Evolutionary conservation across 1,140 invertebrate genomes (phyloP).

Genomic region (Acromyrmex heyeri): DNA sequence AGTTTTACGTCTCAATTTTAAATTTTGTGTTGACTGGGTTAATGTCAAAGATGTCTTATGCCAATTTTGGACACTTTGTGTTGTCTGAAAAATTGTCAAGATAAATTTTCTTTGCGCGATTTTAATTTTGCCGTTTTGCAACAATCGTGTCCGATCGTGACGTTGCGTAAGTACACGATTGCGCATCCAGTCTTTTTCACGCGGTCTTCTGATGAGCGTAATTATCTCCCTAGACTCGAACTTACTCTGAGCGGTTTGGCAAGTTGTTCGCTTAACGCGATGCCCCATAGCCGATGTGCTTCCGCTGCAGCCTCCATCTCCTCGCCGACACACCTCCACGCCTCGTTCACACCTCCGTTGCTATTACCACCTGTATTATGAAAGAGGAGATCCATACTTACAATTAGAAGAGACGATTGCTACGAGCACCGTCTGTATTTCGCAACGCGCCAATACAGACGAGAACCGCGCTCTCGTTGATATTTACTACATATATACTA

Average conservation of each 20-base stretch:
- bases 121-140: neutral
- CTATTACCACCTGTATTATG: conserved; percentile 88
- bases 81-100: neutral
- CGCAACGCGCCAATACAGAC: neutral
- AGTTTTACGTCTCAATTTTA: no score
- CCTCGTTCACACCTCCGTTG: conserved; percentile 93
- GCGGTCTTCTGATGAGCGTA: neutral
- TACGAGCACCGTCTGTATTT: neutral
- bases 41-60: no score
- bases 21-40: no score
- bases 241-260: conserved; percentile 93
- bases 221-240: conserved; percentile 34
- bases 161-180: neutral
- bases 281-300: conserved; percentile 93
- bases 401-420: conserved; percentile 4
- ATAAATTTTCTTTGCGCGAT: neutral
- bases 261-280: conserved; percentile 94
- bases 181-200: neutral
- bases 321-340: conserved; percentile 95
- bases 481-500: neutral
- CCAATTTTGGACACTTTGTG: no score
- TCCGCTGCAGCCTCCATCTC: conserved; percentile 97
- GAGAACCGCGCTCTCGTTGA: neutral
- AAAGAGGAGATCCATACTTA: conserved; percentile 17
- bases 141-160: neutral